phyloP scores from a whole-genome alignment of 2,888 invertebrate species.

The Oxycera nigricornis region DNA sequence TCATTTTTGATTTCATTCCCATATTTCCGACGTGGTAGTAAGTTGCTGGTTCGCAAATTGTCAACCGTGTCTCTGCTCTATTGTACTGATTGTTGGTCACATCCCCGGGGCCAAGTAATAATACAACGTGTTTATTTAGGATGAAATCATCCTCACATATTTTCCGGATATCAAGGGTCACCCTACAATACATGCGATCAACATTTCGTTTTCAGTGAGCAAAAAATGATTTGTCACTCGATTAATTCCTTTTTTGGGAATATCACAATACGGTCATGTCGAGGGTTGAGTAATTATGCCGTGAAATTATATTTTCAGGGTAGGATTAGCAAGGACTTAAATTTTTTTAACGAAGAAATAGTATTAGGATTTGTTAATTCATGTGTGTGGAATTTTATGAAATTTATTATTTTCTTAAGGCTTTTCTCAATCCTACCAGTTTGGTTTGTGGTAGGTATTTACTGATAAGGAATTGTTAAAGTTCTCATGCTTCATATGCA shows the following conservation, averaged over 20 bases:
- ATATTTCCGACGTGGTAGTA: neutral
- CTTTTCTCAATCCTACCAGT: no score
- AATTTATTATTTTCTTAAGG: no score
- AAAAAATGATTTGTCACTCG: slow-evolving; percentile 30
- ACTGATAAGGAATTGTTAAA: no score
- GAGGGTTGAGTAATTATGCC: slow-evolving; percentile 33
- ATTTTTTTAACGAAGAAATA: neutral
- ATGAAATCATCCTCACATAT: slow-evolving; percentile 20
- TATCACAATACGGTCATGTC: neutral
- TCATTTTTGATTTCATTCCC: slow-evolving; percentile 39
- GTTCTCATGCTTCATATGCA: no score
- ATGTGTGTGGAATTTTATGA: no score
- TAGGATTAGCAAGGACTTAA: slow-evolving; percentile 11
- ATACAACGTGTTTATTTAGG: slow-evolving; percentile 32
- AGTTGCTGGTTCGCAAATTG: slow-evolving; percentile 24
- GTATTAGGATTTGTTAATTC: slow-evolving; percentile 30
- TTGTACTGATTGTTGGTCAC: neutral
- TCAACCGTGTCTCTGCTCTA: slow-evolving; percentile 18
- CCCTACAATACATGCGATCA: slow-evolving; percentile 17
- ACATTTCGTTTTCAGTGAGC: neutral
- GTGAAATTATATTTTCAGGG: slow-evolving; percentile 18
- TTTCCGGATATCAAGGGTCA: slow-evolving; percentile 31
- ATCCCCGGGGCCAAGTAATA: slow-evolving; percentile 19
- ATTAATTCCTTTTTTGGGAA: slow-evolving; percentile 28
- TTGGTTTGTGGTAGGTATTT: no score